Evolutionary conservation across 2,113 vertebrate species (phyloP).

Genomic region (Pollachius pollachius): DNA sequence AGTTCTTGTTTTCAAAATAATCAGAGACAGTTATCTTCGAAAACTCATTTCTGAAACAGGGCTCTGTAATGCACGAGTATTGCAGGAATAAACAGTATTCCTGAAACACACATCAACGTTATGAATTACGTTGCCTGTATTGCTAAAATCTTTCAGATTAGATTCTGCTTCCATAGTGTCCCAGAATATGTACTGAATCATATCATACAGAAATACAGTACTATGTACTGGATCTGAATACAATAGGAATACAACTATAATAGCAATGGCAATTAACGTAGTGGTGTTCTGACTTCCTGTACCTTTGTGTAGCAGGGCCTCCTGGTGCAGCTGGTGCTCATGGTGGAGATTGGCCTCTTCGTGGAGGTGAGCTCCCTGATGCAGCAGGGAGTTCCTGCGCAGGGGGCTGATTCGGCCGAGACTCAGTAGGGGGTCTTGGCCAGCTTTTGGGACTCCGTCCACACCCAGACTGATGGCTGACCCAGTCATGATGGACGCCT

Average conservation of each 20-base stretch:
- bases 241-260: no score
- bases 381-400: constrained; percentile 69
- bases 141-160: no score
- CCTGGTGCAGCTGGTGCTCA: constrained; percentile 49
- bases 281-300: no score
- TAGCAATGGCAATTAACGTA: no score
- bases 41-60: neutral
- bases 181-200: no score
- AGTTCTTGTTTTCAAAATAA: neutral
- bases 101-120: no score
- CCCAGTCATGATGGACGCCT: constrained; percentile 97
- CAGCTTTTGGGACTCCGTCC: constrained; percentile 75
- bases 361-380: constrained; percentile 58
- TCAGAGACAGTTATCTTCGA: neutral
- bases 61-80: neutral
- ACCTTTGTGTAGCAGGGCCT: neutral
- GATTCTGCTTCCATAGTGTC: no score
- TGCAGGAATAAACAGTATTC: no score
- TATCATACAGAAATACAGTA: no score
- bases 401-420: constrained; percentile 73
- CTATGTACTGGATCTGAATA: no score
- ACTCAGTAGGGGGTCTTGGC: constrained; percentile 67
- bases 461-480: constrained; percentile 83
- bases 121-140: no score
- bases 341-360: constrained; percentile 54